Base-by-base conservation (phyloP, 2,888 invertebrate genomes). In the Pegoplata infirma region DNA sequence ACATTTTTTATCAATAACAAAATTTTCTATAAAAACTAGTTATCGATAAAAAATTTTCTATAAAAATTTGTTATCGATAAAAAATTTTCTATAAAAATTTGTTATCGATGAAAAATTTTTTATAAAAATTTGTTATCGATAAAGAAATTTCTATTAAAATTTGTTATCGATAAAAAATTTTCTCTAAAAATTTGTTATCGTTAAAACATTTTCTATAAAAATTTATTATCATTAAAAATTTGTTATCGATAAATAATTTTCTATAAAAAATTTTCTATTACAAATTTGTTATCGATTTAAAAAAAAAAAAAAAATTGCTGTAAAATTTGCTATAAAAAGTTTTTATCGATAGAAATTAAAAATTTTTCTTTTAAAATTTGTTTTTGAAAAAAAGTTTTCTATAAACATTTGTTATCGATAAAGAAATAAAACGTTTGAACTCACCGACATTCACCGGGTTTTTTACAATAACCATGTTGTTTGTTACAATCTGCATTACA, bases 391-490 rank as follows among this genome's bases (percentile, higher is more conserved):
- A n/a, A n/a, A n/a, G n/a, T 28, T 7, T 4, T 28, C 6, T 32
- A 28, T 32, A 32, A 10, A 2, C 6, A n/a, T n/a, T 2, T 4
- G 6, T 47, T 16, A 14, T 46, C n/a, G n/a, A n/a, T n/a, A n/a
- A n/a, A n/a, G 25, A 16, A 14, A 47, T 25, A 74, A 28, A 49
- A 14, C n/a, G 46, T 49, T 19, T 16, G 68, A 75, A 89, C 90
- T 90, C 87, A 93, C 93, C 92, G 91, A 91, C 95, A 95, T 86
- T 94, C 94, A 56, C 93, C 93, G 0, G 95, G 95, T 63, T 91
- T 94, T 83, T 93, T 91, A 90, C 98, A 98, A 89, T 94, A 95
- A 1, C 97, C 98, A 72, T 95, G 93, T 85, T 95, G 94, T 79
- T 92, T 92, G 89, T 95, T 94, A 87, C 98, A 98, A 5, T 94